Percentiles rank a stretch among this genome's conserved stretches.
These are phyloP conservation scores for Glandiceps talaboti DNA, from an alignment of 53 echinoderm and acorn worm species.

Conservation along the genomic window DNA sequence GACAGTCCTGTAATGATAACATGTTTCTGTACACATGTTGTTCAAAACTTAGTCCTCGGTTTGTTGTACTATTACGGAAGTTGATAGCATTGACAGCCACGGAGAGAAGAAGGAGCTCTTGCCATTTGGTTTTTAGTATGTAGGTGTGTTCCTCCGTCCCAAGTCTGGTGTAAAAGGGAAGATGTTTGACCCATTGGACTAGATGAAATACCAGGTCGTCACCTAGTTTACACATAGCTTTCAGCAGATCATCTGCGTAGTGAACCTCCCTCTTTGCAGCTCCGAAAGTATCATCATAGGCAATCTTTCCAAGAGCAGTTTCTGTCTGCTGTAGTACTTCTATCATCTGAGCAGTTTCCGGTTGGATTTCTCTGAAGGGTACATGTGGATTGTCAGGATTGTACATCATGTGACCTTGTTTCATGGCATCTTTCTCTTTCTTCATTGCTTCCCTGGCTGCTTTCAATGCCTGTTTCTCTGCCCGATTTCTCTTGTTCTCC, in stretches of 20 bases:
- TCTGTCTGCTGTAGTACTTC: slow-evolving; percentile 98
- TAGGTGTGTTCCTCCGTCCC: slow-evolving; percentile 91
- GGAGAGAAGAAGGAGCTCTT: slow-evolving; percentile 84
- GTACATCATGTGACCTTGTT: slow-evolving; percentile 23
- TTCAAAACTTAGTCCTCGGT: slow-evolving; percentile 85
- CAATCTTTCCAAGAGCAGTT: slow-evolving; percentile 76
- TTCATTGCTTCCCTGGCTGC: slow-evolving; percentile 90
- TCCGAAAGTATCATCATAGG: slow-evolving; percentile 21
- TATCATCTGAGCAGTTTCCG: slow-evolving; percentile 93
- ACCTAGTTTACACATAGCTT: slow-evolving; percentile 72
- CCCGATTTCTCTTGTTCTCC: slow-evolving; percentile 85
- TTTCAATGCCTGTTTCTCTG: slow-evolving; percentile 94
- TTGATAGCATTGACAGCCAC: slow-evolving; percentile 90
- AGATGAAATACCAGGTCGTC: slow-evolving; percentile 89
- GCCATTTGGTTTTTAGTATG: slow-evolving; percentile 95
- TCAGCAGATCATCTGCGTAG: slow-evolving; percentile 56
- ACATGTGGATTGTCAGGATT: slow-evolving; percentile 2
- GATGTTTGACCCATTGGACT: slow-evolving; percentile 98
- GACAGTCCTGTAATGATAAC: slow-evolving; percentile 90
- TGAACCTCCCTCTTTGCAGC: slow-evolving; percentile 27
- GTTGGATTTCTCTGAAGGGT: slow-evolving; percentile 60
- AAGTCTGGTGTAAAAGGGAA: slow-evolving; percentile 94
- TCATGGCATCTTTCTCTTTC: slow-evolving; percentile 35
- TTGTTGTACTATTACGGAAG: slow-evolving; percentile 49
- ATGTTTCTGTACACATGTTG: slow-evolving; percentile 82